Percentiles rank a stretch among this genome's conserved stretches.
phyloP scores from a whole-genome alignment of 2,113 vertebrate genomes.

The Desmodus rotundus region DNA sequence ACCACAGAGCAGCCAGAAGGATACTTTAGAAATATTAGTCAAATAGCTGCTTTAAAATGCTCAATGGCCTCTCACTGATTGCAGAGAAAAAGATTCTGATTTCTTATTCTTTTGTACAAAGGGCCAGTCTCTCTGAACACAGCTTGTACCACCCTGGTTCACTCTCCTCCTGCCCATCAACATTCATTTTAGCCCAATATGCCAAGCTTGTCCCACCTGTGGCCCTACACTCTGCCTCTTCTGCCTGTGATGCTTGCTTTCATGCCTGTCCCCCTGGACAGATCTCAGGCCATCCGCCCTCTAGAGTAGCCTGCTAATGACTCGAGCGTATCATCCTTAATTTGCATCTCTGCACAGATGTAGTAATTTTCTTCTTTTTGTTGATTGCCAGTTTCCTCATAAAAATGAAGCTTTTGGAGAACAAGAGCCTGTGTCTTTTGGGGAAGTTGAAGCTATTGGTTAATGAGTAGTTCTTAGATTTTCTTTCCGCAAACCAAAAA shows the following conservation, averaged over 20 bases:
- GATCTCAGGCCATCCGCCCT: not conserved
- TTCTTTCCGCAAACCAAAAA: not conserved
- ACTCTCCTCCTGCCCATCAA: not conserved
- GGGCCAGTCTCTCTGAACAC: not conserved
- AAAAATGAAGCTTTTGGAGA: constrained; percentile 19
- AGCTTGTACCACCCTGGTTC: not conserved
- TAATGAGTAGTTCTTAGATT: not conserved
- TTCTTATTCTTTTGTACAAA: not conserved
- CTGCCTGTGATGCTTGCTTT: not conserved
- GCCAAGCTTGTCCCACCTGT: not conserved
- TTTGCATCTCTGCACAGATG: not conserved
- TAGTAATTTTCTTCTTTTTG: not conserved
- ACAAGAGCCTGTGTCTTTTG: not conserved
- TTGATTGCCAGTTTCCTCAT: not conserved
- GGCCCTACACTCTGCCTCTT: not conserved
- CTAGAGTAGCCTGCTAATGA: not conserved
- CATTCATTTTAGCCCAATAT: not conserved
- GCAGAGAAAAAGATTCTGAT: not conserved
- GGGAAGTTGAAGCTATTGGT: not conserved
- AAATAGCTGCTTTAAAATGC: not conserved
- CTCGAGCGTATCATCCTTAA: not conserved
- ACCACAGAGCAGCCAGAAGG: not conserved
- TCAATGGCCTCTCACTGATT: not conserved
- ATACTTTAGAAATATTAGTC: not conserved
- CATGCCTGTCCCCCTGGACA: not conserved